These are phyloP conservation scores for Solen grandis DNA, from an alignment of 1,140 invertebrate species.

Conservation along the genomic window DNA sequence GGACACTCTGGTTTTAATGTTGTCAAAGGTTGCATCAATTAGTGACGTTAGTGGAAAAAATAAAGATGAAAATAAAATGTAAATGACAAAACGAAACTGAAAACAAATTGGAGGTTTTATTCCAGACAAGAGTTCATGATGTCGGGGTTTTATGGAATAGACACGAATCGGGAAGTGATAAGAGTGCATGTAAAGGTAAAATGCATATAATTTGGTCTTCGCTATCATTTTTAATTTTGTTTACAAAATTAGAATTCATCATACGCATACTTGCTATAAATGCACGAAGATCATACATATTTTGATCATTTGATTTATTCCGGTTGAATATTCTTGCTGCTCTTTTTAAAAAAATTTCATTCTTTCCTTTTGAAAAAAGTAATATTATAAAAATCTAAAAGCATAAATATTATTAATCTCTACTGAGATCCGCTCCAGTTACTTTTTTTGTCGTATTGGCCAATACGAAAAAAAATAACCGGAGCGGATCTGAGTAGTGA, in stretches of 20 bases:
- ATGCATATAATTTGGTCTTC: neutral
- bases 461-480: too few species aligned
- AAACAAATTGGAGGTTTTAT: too few species aligned
- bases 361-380: slow-evolving; percentile 1
- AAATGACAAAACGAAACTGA: too few species aligned
- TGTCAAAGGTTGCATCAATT: too few species aligned
- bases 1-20: too few species aligned
- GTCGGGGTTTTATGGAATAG: slow-evolving; percentile 72
- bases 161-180: slow-evolving; percentile 66
- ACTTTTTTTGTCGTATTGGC: too few species aligned
- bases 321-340: slow-evolving; percentile 1
- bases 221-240: slow-evolving; percentile 2
- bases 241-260: neutral
- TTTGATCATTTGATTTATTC: slow-evolving; percentile 2
- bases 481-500: too few species aligned
- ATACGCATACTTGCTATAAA: slow-evolving; percentile 23
- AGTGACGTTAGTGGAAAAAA: too few species aligned
- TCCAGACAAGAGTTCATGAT: too few species aligned
- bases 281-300: slow-evolving; percentile 13
- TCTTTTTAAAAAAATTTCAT: neutral
- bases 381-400: neutral
- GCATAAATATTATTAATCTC: neutral
- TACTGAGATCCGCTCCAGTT: too few species aligned
- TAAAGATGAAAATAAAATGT: too few species aligned
- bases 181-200: slow-evolving; percentile 69